Evolutionary conservation across 2,888 invertebrate species (phyloP).

Genomic region (Xestia sexstrigata): DNA sequence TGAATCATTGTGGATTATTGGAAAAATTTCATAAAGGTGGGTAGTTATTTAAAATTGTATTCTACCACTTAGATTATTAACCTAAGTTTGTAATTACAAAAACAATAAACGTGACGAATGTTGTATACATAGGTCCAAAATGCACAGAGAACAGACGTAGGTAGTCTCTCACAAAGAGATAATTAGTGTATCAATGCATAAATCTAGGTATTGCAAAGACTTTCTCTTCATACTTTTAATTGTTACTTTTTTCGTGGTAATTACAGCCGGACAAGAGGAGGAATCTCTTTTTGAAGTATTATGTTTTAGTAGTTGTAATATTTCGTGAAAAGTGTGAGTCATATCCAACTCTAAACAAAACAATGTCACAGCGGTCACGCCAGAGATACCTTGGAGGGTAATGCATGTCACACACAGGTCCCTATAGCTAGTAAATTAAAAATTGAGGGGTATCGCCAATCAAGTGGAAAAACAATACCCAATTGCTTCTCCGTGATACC

Average conservation of each 20-base stretch:
- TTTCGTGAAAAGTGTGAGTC: constrained; percentile 15
- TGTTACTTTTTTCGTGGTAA: constrained; percentile 28
- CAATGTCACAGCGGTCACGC: constrained; percentile 22
- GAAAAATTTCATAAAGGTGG: constrained; percentile 32
- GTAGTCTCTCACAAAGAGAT: not conserved
- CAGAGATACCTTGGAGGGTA: constrained; percentile 13
- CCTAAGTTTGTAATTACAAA: not conserved
- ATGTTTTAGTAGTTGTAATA: not conserved
- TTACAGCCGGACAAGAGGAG: constrained; percentile 14
- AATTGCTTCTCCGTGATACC: not conserved
- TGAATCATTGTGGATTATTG: constrained; percentile 16
- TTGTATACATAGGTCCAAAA: not conserved
- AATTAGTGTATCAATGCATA: constrained; percentile 34
- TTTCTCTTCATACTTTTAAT: constrained; percentile 33
- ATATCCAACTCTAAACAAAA: constrained; percentile 6
- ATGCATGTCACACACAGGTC: constrained; percentile 2
- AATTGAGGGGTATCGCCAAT: constrained; percentile 23
- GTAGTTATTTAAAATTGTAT: not conserved
- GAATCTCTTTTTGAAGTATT: not conserved
- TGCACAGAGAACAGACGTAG: not conserved
- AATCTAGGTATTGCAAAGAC: constrained; percentile 32
- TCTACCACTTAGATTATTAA: not conserved
- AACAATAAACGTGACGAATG: not conserved
- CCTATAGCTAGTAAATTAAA: not conserved
- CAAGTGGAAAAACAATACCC: constrained; percentile 10